Base-by-base conservation (phyloP, 2,888 invertebrate genomes). In the Callinectes sapidus region DNA sequence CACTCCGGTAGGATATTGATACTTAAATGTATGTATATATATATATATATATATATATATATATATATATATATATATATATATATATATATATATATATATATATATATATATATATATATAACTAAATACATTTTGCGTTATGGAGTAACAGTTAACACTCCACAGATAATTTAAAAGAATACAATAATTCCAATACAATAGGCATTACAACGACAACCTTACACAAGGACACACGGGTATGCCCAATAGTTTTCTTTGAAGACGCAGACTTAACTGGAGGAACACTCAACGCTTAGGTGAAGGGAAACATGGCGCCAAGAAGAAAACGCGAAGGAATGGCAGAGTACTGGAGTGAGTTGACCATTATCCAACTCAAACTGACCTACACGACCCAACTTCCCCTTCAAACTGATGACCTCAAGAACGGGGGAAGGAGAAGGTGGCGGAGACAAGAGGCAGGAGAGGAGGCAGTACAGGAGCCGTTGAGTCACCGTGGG, bases 281-380 rank as follows among this genome's bases (percentile, higher is more conserved):
- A 2, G n/a, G 71, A n/a, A n/a, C 8, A 71, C 28, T n/a, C 71
- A 48, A 48, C n/a, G n/a, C 71, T 71, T 28, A 71, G 16, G 13
- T 6, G 81, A 81, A 81, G 13, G 32, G 35, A 8, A 81, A 35
- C 32, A 35, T 35, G 81, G 35, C 2, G 35, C 0, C 32, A 32
- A 32, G 35, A n/a, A 71, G 81, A 81, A 35, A 14, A 81, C 32
- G 81, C 35, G 35, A 81, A 81, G 81, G 32, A 14, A 81, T 2
- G 81, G 81, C 13, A 81, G 81, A 81, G 32, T 6, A 81, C 6
- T 32, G 35, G 81, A 32, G 1, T 35, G 81, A 81, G 16, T 16
- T 81, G 35, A 81, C 81, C 35, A 81, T 81, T 81, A 81, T 81
- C 81, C 81, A 81, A 81, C 81, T 8, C 81, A 35, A 81, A 81